These are phyloP conservation scores for Oncorhynchus mykiss DNA, from an alignment of 2,113 vertebrate species.

Conservation along the genomic window DNA sequence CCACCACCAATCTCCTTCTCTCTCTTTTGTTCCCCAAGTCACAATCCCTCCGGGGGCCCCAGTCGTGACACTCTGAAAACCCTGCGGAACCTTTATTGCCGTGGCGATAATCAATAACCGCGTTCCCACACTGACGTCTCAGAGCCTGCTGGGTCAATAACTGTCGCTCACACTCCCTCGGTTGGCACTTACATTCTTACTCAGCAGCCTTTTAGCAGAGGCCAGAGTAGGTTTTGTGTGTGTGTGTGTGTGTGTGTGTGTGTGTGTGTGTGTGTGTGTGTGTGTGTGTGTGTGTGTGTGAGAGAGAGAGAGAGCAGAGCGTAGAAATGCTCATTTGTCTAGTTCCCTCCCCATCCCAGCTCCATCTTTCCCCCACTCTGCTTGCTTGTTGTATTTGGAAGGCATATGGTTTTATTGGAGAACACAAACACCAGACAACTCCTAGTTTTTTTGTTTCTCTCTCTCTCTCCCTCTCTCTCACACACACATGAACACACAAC, in stretches of 20 bases:
- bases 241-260: too few relatives aligned
- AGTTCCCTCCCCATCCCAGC: neutral
- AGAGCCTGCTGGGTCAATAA: constrained; percentile 72
- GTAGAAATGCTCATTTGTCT: neutral
- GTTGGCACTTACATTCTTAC: constrained; percentile 64
- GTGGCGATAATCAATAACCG: constrained; percentile 72
- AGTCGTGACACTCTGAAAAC: constrained; percentile 70
- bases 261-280: too few relatives aligned
- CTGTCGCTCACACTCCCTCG: constrained; percentile 69
- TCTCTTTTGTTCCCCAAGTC: constrained; percentile 14
- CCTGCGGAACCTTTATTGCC: constrained; percentile 71
- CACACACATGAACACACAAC: neutral
- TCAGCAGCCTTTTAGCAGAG: constrained; percentile 60
- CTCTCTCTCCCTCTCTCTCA: neutral
- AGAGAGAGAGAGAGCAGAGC: neutral
- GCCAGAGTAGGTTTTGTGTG: neutral
- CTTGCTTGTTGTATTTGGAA: constrained; percentile 2
- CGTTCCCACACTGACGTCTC: constrained; percentile 69
- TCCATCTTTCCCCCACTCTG: neutral
- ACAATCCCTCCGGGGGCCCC: constrained; percentile 27
- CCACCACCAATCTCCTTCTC: constrained; percentile 11
- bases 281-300: too few relatives aligned
- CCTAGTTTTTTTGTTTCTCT: too few relatives aligned
- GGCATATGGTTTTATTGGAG: neutral
- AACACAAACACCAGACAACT: neutral